Evolutionary conservation across 2,888 invertebrate species (phyloP), one percentile per base, ranked within the genome.

Genomic region (Allolobophora icterica): DNA sequence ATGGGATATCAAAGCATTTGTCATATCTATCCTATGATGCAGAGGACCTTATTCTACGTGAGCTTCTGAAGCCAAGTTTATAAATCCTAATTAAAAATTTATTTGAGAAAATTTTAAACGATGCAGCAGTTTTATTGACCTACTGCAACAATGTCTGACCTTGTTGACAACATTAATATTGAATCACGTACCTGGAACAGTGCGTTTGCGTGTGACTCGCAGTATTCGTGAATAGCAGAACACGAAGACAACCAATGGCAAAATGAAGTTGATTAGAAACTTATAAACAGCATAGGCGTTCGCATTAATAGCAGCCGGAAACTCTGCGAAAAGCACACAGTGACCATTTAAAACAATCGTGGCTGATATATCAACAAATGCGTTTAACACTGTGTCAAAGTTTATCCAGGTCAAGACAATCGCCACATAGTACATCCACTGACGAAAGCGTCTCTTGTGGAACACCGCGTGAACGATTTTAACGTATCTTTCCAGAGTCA

Each of bases 401-500:
- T 71, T 71, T 71, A n/a, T n/a, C 71, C 71, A 71, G 2, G 71
- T n/a, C 71, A 71, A n/a, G n/a, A 3, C 13, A n/a, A 71, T 71
- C 30, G 71, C 71, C 71, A 71, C 8, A 71, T 8, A n/a, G 71
- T 71, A 71, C 71, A 71, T 71, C 71, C 71, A 71, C 71, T 5
- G 71, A n/a, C 71, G 71, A 71, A 30, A 71, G n/a, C n/a, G 71
- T 8, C 17, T 71, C 71, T 71, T 71, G n/a, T 71, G 71, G 71
- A 71, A 71, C 6, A 71, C n/a, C 8, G 71, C 71, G n/a, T 71
- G 71, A n/a, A 71, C 71, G 1, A 71, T 71, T n/a, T 71, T 71
- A 30, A n/a, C n/a, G 71, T 71, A 71, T 71, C 71, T 71, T n/a
- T 71, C 71, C n/a, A 71, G 71, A n/a, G 71, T 71, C 71, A 71